A percentile compares a stretch with the other conserved stretches of the same genome.
Evolutionary conservation across 2,113 vertebrate species (phyloP).

Genomic region (Macrotus californicus): DNA sequence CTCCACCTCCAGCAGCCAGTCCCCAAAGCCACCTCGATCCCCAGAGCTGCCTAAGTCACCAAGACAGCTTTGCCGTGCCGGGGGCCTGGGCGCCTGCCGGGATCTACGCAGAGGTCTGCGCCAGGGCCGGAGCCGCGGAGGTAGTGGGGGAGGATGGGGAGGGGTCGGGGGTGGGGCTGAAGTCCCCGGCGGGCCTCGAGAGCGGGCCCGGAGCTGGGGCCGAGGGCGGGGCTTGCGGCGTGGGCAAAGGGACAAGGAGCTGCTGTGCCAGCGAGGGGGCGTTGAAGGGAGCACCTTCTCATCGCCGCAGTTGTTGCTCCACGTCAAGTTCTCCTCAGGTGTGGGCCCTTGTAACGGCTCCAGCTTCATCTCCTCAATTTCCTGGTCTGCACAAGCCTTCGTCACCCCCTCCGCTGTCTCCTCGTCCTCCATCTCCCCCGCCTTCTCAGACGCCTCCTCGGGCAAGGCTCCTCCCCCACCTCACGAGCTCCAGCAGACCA

Average conservation of each 20-base stretch:
- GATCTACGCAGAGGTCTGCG: not conserved
- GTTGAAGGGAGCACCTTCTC: conserved; percentile 29
- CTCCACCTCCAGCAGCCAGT: conserved; percentile 7
- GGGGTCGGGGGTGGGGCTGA: not conserved
- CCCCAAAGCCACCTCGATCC: not conserved
- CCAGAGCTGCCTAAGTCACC: not conserved
- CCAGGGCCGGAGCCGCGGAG: not conserved
- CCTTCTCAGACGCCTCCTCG: not conserved
- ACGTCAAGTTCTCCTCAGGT: not conserved
- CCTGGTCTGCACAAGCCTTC: not conserved
- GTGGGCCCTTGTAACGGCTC: not conserved
- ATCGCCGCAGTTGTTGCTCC: not conserved
- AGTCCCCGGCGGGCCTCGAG: not conserved
- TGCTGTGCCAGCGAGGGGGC: not conserved
- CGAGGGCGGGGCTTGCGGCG: conserved; percentile 43
- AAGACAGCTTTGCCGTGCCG: not conserved
- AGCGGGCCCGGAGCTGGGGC: not conserved
- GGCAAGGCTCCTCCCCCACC: conserved; percentile 5
- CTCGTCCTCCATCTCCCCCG: conserved; percentile 15
- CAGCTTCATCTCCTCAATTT: conserved; percentile 29
- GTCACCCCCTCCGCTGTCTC: not conserved
- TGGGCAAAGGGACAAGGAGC: not conserved
- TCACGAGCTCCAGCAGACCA: not conserved
- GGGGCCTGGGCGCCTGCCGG: not conserved
- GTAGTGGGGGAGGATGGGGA: not conserved